phyloP scores from a whole-genome alignment of 2,888 invertebrate species.

The Crossocerus cetratus region DNA sequence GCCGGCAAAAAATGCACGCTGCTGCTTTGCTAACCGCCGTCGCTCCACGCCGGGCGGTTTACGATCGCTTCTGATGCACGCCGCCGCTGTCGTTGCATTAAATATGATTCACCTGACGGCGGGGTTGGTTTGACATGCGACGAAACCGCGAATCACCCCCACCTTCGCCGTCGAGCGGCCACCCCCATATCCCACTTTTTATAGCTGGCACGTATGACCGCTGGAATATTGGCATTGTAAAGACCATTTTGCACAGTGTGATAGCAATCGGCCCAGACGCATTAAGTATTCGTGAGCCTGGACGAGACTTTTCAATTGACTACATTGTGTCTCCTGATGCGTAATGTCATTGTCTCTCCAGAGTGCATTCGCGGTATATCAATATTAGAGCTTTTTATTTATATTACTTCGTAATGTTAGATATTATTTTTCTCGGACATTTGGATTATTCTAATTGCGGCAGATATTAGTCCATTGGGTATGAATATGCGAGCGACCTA shows the following conservation, averaged over 20 bases:
- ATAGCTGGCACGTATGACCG: background rate
- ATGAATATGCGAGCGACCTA: background rate
- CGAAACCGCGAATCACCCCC: background rate
- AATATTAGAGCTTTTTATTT: too few relatives aligned
- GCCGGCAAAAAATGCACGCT: constrained; percentile 31
- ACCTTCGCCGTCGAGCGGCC: background rate
- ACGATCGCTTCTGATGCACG: constrained; percentile 54
- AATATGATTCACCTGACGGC: constrained; percentile 47
- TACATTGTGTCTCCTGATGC: too few relatives aligned
- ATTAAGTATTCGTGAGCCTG: too few relatives aligned
- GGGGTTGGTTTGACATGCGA: background rate
- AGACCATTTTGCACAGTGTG: too few relatives aligned
- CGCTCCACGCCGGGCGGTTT: constrained; percentile 38
- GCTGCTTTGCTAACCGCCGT: constrained; percentile 32
- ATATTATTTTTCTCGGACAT: too few relatives aligned
- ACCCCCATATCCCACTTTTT: background rate
- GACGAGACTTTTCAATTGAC: too few relatives aligned
- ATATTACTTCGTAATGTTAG: too few relatives aligned
- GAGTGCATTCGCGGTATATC: too few relatives aligned
- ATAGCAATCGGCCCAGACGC: too few relatives aligned
- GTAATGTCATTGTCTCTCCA: too few relatives aligned
- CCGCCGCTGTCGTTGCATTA: constrained; percentile 52
- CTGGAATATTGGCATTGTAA: too few relatives aligned
- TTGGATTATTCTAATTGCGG: too few relatives aligned
- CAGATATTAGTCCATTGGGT: background rate